phyloP scores from a whole-genome alignment of 2,888 invertebrate genomes.

The Halocaridina rubra region DNA sequence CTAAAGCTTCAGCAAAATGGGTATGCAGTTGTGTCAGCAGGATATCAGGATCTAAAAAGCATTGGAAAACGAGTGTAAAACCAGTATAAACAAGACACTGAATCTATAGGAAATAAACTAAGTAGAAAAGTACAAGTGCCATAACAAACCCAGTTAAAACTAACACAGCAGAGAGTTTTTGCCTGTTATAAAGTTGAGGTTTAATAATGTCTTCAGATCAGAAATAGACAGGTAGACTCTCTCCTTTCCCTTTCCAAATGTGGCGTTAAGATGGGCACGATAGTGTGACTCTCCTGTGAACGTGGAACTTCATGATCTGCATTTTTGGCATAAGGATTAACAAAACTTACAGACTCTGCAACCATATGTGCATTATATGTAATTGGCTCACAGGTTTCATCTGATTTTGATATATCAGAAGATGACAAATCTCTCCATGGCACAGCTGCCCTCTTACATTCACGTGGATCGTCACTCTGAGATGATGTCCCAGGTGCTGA shows the following conservation, averaged over 20 bases:
- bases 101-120: conserved; percentile 47
- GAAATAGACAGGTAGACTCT: conserved; percentile 42
- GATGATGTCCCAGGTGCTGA: conserved; percentile 26
- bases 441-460: background rate
- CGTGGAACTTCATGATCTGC: background rate
- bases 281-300: background rate
- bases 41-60: background rate
- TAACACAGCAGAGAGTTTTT: conserved; percentile 52
- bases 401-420: background rate
- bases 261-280: conserved; percentile 16
- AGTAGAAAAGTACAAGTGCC: conserved; percentile 42
- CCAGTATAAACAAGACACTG: conserved; percentile 4
- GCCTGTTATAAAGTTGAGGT: conserved; percentile 35
- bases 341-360: conserved; percentile 37
- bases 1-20: conserved; percentile 49
- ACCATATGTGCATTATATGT: conserved; percentile 37
- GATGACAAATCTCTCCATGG: conserved; percentile 19
- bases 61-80: background rate
- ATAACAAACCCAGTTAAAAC: conserved; percentile 52
- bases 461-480: background rate
- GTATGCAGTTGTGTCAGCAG: background rate
- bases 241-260: conserved; percentile 39
- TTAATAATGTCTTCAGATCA: conserved; percentile 34
- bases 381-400: background rate
- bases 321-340: conserved; percentile 36